Base-by-base conservation (phyloP, 2,888 invertebrate genomes). In the Hermaeophaga mercurialis region DNA sequence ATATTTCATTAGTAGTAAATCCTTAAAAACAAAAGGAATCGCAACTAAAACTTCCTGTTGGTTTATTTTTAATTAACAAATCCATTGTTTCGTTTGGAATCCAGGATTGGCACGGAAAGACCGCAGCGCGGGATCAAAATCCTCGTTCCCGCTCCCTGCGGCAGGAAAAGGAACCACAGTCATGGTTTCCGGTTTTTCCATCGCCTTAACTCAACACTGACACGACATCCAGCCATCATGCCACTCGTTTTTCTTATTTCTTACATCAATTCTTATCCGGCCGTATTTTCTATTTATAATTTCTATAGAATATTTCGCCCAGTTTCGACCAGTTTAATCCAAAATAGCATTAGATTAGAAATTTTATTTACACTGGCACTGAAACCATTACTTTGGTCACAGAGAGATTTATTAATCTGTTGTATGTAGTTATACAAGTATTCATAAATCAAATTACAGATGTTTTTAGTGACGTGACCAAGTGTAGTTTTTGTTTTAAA, bases 131-230 rank as follows among this genome's bases (percentile, higher is more conserved):
- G 22, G 22, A 52, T 44, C 33, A 33, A 44, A 31, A 34, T 19
- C 24, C 33, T 15, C 22, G 14, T 41, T 7, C 41, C 56, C 63
- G 62, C 66, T 64, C 69, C 66, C 61, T 69, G 70, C 66, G 73
- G 70, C 73, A 72, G 74, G 73, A 74, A 74, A 73, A 71, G 73
- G 72, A 74, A 74, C 72, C 66, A 71, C 72, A 73, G 74, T 73
- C 74, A 70, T 67, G 72, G 74, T 76, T 76, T 76, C 75, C 75
- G 73, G 71, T 69, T 63, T 62, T 64, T 66, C 66, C 66, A 52
- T 52, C 43, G 43, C 52, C 52, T 43, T 72, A 72, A 73, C 63
- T 69, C 57, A 64, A 62, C 52, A 54, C 47, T 53, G 64, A 58
- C 70, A 71, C 70, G 70, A 66, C 63, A 71, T 71, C 63, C 65